Conservation (phyloP, 2,113 vertebrate genomes). For the Chionodraco myersi region DNA sequence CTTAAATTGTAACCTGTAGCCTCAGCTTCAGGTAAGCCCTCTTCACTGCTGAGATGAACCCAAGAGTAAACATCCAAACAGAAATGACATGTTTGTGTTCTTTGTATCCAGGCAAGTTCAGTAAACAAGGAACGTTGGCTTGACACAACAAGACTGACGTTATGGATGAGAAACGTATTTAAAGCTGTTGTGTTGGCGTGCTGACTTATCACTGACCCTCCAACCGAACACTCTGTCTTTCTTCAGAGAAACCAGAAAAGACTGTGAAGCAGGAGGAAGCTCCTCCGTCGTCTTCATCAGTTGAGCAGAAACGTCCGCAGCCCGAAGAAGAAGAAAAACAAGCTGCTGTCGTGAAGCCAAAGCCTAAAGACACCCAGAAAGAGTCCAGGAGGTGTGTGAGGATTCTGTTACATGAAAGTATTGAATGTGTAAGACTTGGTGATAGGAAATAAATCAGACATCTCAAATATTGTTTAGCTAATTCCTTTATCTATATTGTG, state of each 20-base stretch:
- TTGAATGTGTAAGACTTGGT: too few relatives aligned
- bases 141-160: too few relatives aligned
- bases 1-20: not conserved
- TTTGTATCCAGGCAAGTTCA: too few relatives aligned
- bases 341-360: slow-evolving; percentile 70
- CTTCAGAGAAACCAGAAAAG: slow-evolving; percentile 68
- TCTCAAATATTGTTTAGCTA: too few relatives aligned
- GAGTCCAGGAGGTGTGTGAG: slow-evolving; percentile 74
- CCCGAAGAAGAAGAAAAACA: slow-evolving; percentile 59
- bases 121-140: too few relatives aligned
- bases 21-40: not conserved
- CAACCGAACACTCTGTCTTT: not conserved
- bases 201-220: not conserved
- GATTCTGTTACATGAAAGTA: not conserved
- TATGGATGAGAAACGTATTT: not conserved
- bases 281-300: slow-evolving; percentile 46
- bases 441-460: too few relatives aligned
- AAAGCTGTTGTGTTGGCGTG: not conserved
- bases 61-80: not conserved
- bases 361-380: slow-evolving; percentile 51
- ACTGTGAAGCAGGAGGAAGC: slow-evolving; percentile 63
- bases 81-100: not conserved
- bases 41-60: not conserved
- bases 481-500: too few relatives aligned
- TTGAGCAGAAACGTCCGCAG: slow-evolving; percentile 61